Evolutionary conservation across 2,113 vertebrate species (phyloP).

Genomic region (Sarotherodon lohbergeri): DNA sequence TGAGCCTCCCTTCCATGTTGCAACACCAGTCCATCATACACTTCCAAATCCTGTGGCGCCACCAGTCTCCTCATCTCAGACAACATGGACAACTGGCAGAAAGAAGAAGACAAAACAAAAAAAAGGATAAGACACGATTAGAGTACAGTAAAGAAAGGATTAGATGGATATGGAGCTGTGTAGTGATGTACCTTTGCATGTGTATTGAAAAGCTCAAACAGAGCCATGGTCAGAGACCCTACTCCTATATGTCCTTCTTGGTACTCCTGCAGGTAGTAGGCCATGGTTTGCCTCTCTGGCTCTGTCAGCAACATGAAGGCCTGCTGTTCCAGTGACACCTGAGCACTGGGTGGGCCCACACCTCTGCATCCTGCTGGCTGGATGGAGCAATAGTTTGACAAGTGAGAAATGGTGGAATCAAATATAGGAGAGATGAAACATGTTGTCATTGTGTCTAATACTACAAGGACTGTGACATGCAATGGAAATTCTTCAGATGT

Average conservation of each 20-base stretch:
- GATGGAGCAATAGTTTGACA: not conserved
- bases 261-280: slow-evolving; percentile 91
- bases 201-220: slow-evolving; percentile 92
- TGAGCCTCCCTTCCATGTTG: slow-evolving; percentile 84
- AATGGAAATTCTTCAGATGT: not conserved
- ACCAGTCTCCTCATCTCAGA: slow-evolving; percentile 84
- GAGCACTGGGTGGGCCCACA: slow-evolving; percentile 74
- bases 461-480: not conserved
- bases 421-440: not conserved
- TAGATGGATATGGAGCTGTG: not conserved
- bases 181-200: slow-evolving; percentile 82
- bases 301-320: slow-evolving; percentile 84
- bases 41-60: slow-evolving; percentile 81
- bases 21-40: slow-evolving; percentile 86
- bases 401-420: not conserved
- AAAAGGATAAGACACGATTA: not conserved
- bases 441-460: not conserved
- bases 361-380: slow-evolving; percentile 80
- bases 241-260: slow-evolving; percentile 78
- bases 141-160: not conserved
- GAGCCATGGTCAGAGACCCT: slow-evolving; percentile 84
- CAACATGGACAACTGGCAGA: slow-evolving; percentile 83
- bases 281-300: slow-evolving; percentile 83
- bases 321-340: slow-evolving; percentile 85
- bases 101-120: not conserved